Conservation (phyloP, 2,113 vertebrate genomes). For the Pelecanoides urinatrix region DNA sequence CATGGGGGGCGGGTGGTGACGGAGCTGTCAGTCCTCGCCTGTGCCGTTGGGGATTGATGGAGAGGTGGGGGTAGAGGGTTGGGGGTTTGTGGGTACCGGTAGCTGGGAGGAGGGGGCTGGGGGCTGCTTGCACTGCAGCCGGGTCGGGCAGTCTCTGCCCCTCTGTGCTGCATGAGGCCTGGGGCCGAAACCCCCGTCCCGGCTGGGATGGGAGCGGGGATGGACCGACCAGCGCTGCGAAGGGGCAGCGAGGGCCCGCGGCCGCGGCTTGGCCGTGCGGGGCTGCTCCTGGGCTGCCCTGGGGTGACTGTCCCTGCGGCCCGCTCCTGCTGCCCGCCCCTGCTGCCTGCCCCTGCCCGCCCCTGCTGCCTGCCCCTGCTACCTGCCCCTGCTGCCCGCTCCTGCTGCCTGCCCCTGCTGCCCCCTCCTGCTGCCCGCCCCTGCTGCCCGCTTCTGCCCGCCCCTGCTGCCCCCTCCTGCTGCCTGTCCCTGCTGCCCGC, state of each 20-base stretch:
- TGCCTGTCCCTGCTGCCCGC: no score
- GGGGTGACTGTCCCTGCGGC: not conserved
- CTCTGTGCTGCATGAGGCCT: not conserved
- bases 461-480: no score
- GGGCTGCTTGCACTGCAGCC: not conserved
- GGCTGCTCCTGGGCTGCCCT: not conserved
- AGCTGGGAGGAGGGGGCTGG: not conserved
- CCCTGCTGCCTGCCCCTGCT: no score
- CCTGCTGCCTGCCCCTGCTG: no score
- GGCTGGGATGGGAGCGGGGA: not conserved
- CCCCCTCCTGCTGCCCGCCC: no score
- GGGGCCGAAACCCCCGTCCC: not conserved
- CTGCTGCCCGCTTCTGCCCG: not conserved
- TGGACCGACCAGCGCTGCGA: accelerated
- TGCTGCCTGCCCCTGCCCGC: not conserved
- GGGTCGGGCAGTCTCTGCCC: not conserved
- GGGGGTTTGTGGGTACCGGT: not conserved
- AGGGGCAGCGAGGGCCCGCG: not conserved
- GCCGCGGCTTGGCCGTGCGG: accelerated
- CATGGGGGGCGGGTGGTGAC: slow-evolving; percentile 33
- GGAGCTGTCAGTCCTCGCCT: slow-evolving; percentile 31
- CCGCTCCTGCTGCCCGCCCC: no score
- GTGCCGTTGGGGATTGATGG: not conserved
- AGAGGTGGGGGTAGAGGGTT: not conserved
- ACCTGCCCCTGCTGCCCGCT: no score